phyloP scores from a whole-genome alignment of 2,797 vertebrate species.

The Fringilla coelebs region DNA sequence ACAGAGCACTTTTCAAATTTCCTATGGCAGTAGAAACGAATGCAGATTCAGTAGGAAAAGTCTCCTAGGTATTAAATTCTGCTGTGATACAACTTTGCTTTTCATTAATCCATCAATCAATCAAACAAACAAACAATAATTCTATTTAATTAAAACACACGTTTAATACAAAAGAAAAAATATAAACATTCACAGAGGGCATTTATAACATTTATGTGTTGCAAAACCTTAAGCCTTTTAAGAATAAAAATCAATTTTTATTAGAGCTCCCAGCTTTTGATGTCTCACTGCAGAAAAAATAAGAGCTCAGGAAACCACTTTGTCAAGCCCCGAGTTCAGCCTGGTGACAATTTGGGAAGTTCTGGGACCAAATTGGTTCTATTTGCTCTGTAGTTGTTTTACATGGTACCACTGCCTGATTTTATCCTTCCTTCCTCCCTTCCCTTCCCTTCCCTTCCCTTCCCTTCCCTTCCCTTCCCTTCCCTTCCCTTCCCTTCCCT shows the following conservation, averaged over 20 bases:
- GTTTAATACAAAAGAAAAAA: background rate
- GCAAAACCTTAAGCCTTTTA: background rate
- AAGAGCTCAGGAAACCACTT: background rate
- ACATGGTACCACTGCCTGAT: background rate
- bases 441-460: no score
- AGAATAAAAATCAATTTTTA: background rate
- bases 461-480: no score
- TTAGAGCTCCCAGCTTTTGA: background rate
- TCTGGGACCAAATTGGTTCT: background rate
- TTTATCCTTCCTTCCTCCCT: background rate
- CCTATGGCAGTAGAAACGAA: background rate
- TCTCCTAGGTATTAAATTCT: background rate
- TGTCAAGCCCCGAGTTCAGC: background rate
- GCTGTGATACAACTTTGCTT: background rate
- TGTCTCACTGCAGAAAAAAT: background rate
- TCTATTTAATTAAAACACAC: background rate
- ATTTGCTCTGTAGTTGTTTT: background rate
- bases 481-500: no score
- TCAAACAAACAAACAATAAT: background rate
- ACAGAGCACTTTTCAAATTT: background rate
- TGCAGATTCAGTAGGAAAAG: background rate
- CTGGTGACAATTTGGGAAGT: background rate
- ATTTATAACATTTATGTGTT: background rate
- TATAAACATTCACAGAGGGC: background rate
- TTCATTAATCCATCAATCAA: background rate